Evolutionary conservation across 2,888 invertebrate genomes (phyloP), one percentile per base, ranked within the genome.

Genomic region (Antheraea assamensis): DNA sequence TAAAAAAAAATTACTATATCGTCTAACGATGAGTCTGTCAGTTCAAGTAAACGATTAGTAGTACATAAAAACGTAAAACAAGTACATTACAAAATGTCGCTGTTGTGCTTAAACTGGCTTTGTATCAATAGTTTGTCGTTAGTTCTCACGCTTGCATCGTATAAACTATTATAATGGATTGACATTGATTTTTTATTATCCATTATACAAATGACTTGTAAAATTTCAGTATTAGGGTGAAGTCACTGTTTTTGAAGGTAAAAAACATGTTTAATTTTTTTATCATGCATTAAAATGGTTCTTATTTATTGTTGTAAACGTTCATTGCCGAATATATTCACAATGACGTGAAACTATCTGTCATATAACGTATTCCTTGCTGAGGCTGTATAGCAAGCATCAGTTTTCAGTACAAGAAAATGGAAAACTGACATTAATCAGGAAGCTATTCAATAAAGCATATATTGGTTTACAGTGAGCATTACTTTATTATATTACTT

Each of bases 11-110:
- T 21, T 52, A 21, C 52, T 21, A n/a, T 42, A 42, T 42, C 42
- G 42, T 13, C 4, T 52, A 21, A 52, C 8, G 5, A 52, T 21
- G 49, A 52, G 49, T 17, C 49, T 19, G 52, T 52, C 21, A 52
- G 52, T 21, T 52, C 21, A 52, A 52, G 21, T 21, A 21, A 52
- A 7, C 21, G 24, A 55, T n/a, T 55, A 77, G 76, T 76, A 77
- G 70, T 61, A 42, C 13, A n/a, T n/a, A 42, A 42, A 42, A 42
- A 42, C 55, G 71, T 64, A 72, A 73, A 74, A 74, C 71, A 81
- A 78, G 81, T 81, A 82, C 75, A 74, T 82, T 79, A 76, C 81
- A 78, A 82, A 81, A 78, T 77, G n/a, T 72, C 55, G 68, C 24
- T 55, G 30, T 72, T 70, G n/a, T 68, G 49, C 52, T 24, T 55